Evolutionary conservation across 2,113 vertebrate genomes (phyloP).

Genomic region (Potamarius usumacintae): DNA sequence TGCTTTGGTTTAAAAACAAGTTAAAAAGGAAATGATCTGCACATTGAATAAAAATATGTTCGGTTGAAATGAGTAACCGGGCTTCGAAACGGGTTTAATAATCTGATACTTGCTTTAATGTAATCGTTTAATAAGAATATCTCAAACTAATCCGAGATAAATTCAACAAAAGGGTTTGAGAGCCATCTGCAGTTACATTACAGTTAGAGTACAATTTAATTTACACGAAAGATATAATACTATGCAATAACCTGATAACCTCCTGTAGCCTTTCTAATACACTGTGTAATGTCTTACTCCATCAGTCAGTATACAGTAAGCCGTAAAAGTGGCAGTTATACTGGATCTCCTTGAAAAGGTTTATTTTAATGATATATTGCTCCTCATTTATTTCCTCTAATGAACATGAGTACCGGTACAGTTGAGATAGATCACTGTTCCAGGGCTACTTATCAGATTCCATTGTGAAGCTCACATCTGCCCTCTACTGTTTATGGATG

Average conservation of each 20-base stretch:
- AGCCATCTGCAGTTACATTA: background rate
- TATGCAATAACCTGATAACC: too few species aligned
- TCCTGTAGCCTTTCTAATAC: background rate
- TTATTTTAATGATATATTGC: background rate
- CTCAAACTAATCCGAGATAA: too few species aligned
- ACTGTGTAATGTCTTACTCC: background rate
- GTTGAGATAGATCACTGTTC: conserved; percentile 2
- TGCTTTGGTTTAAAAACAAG: background rate
- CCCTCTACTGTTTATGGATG: conserved; percentile 82
- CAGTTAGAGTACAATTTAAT: background rate
- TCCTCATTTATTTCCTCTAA: background rate
- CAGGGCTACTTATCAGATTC: conserved; percentile 15
- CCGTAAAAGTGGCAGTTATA: background rate
- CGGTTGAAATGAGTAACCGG: background rate
- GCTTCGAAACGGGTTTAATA: background rate
- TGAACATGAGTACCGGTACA: conserved; percentile 15
- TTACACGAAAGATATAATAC: background rate
- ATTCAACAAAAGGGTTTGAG: background rate
- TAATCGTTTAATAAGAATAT: background rate
- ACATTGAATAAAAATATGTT: background rate
- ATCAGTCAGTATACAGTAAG: background rate
- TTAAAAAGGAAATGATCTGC: background rate
- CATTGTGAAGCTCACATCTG: conserved; percentile 84
- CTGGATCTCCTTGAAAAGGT: background rate
- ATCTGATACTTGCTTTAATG: background rate